These are phyloP conservation scores for Apamea crenata DNA, from an alignment of 2,888 invertebrate species.

Conservation along the genomic window DNA sequence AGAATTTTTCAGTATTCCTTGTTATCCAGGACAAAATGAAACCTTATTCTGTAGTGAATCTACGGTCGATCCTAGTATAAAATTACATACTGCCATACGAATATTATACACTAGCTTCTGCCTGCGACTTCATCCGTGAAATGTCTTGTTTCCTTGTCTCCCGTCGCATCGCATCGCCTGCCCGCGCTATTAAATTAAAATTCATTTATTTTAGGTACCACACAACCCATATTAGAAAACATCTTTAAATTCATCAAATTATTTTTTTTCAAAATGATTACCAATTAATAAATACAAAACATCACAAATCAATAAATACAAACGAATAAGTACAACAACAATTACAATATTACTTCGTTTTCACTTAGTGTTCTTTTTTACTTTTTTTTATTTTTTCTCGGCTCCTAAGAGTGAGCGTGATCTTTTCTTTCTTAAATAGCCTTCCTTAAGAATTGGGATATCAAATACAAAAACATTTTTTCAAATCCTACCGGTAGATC, in stretches of 20 bases:
- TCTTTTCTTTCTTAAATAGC: not conserved
- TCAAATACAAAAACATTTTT: not conserved
- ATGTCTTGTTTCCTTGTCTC: not conserved
- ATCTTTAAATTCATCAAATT: too few species aligned
- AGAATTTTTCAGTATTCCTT: not conserved
- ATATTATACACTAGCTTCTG: not conserved
- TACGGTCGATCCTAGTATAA: not conserved
- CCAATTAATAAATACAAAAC: too few species aligned
- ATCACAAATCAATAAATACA: too few species aligned
- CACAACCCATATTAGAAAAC: too few species aligned
- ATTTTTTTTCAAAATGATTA: too few species aligned
- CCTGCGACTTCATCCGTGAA: not conserved
- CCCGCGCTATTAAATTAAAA: too few species aligned
- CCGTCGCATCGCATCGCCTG: not conserved
- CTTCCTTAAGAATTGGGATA: not conserved
- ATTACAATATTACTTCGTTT: too few species aligned
- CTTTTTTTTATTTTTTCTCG: not conserved
- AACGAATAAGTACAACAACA: too few species aligned
- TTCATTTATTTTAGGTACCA: too few species aligned
- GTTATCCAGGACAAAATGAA: not conserved
- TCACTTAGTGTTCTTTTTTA: not conserved
- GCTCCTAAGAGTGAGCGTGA: not conserved
- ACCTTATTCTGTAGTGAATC: not conserved
- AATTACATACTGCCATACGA: not conserved
- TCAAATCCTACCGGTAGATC: too few species aligned